Base-by-base conservation (phyloP, 1,140 invertebrate species). In the Drosophila aff. region DNA sequence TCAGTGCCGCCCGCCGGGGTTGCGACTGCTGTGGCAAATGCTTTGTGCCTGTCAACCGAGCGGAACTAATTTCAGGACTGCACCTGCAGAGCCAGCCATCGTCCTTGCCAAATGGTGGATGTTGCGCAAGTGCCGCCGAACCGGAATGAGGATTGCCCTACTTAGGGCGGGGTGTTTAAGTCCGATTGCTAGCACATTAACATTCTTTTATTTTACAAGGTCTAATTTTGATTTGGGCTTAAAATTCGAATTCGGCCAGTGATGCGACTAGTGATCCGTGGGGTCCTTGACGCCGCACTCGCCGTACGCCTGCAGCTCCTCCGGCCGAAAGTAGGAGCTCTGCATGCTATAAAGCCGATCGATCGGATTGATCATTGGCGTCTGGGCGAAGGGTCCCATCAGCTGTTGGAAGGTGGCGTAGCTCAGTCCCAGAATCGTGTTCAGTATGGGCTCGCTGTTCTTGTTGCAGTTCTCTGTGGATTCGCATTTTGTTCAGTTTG, bases 321-420 rank as follows among this genome's bases (percentile, higher is more conserved):
- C 95, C 10, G 93, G 94, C 64, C 95, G 94, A 92, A 95, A 95
- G 80, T 95, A 95, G 4, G 94, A 95, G 76, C 93, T 95, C 81
- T 95, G 95, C 95, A 95, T 95, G 41, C 95, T 95, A 71, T 95
- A 95, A 2, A 95, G 90, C 31, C 95, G 93, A 92, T 95, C 95
- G 63, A 95, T 95, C 4, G 95, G 95, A 90, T 95, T 95, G 33
- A 95, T 92, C 60, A 94, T 81, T 2, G 87, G 92, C 26, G 85
- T 90, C 84, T 92, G 90, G 15, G 92, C 91, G 33, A 92, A 92
- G n/a, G 89, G 86, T 59, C 81, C 93, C 91, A 93, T 85, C 23
- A 93, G 78, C 64, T 93, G 93, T 59, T 93, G 93, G 41, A 93
- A 93, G 11, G 92, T 92, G 15, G 93, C 85, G 63, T 93, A 93